Percentiles rank a stretch among this genome's conserved stretches.
Conservation (phyloP, 53 echinoderm and acorn worm genomes). For the Hippasteria phrygiana region DNA sequence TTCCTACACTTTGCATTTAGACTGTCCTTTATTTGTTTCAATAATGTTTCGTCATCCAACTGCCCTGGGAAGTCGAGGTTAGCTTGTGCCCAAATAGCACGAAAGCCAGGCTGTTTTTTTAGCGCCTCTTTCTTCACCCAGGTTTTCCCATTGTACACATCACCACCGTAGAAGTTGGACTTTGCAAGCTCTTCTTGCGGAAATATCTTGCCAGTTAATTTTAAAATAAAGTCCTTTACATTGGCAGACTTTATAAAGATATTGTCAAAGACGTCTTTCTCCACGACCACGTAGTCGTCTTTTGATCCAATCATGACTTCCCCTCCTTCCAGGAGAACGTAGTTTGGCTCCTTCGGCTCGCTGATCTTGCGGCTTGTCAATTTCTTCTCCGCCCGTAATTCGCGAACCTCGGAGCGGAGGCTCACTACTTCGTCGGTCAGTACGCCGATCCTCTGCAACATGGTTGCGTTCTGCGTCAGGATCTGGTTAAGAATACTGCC, state of each 20-base stretch:
- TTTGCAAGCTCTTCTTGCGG: constrained; percentile 1
- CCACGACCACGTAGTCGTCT: neutral
- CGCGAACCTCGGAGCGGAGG: neutral
- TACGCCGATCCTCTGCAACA: too few relatives aligned
- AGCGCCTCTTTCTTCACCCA: neutral
- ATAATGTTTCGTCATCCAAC: neutral
- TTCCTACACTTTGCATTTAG: constrained; percentile 9
- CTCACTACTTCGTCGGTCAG: neutral
- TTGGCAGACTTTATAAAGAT: neutral
- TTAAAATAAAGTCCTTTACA: constrained; percentile 25
- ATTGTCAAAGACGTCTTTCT: neutral
- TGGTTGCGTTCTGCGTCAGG: too few relatives aligned
- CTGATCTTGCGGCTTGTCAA: neutral
- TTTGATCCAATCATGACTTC: neutral
- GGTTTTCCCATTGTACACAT: neutral
- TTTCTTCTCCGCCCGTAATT: neutral
- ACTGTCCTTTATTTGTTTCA: neutral
- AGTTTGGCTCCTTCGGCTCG: neutral
- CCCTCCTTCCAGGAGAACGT: neutral
- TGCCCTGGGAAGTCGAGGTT: constrained; percentile 2
- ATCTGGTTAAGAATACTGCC: too few relatives aligned
- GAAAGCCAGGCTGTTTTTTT: neutral
- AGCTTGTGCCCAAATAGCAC: constrained; percentile 13
- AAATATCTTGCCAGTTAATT: neutral
- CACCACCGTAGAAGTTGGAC: constrained; percentile 13